Evolutionary conservation across 2,888 invertebrate species (phyloP), one percentile per base, ranked within the genome.

Genomic region (Campoplex capitator): DNA sequence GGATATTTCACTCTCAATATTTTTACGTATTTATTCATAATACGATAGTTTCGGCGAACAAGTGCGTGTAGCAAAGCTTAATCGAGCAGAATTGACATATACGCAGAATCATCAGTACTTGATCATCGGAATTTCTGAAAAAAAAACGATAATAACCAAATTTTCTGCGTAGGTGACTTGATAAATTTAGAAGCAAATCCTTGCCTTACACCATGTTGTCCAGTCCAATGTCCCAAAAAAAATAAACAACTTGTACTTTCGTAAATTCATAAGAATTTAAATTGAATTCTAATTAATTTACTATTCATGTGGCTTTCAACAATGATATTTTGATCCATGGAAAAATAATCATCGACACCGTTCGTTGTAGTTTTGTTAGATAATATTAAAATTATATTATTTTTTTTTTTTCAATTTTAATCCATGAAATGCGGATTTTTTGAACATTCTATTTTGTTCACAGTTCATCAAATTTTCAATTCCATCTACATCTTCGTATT

Each of bases 111-210:
- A 35, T 35, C 35, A 4, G 35, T 35, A 35, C 35, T 35, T 35
- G 35, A 35, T 35, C 58, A 48, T 76, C 48, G 23, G 45, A 51
- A 51, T 32, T 54, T 23, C 45, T 23, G 28, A 7, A 71, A 42
- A 42, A 42, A 8, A 42, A 71, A 70, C 45, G 35, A 58, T n/a
- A n/a, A n/a, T n/a, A 58, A 45, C 58, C 8, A 48, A 32, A 74
- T 35, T 54, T 38, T 58, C 58, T 78, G 32, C 23, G 56, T 28
- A 16, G 8, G 42, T 71, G 79, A 79, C 79, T 70, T 71, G 79
- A 79, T 9, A 48, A 79, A 79, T 79, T 79, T 79, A 13, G 23
- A 51, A 67, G 65, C 67, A 45, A 54, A n/a, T 68, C 13, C 18
- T 54, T 45, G 48, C 11, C 38, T 65, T 16, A n/a, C 4, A 76